A percentile compares a stretch with the other conserved stretches of the same genome.
Evolutionary conservation across 2,888 invertebrate genomes (phyloP).

Genomic region (Lepidonotus clava): DNA sequence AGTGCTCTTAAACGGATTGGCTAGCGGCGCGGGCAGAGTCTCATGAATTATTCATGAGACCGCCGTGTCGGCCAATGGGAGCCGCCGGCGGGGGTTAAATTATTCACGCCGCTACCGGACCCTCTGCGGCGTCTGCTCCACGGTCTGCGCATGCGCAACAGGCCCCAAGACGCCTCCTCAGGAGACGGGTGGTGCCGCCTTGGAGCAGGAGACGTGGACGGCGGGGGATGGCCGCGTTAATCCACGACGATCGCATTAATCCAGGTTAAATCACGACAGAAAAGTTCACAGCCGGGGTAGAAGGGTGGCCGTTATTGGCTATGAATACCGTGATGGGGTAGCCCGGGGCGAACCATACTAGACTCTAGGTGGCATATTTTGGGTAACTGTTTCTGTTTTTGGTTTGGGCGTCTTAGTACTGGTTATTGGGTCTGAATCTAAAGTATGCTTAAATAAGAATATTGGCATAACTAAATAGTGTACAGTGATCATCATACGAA

Average conservation of each 20-base stretch:
- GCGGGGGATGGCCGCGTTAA: not conserved
- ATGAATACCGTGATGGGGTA: not conserved
- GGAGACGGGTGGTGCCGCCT: not conserved
- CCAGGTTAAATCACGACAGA: too few species aligned
- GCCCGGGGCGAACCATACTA: not conserved
- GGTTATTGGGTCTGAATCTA: too few species aligned
- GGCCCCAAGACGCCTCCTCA: too few species aligned
- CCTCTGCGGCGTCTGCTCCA: not conserved
- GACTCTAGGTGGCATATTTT: too few species aligned
- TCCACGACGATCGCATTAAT: not conserved
- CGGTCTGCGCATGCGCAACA: not conserved
- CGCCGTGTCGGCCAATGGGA: not conserved
- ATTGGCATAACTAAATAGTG: too few species aligned
- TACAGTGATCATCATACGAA: too few species aligned
- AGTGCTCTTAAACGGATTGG: constrained; percentile 28
- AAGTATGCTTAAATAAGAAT: too few species aligned
- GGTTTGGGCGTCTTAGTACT: too few species aligned
- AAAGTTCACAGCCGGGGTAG: not conserved
- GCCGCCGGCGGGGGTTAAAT: not conserved
- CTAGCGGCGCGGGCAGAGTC: not conserved
- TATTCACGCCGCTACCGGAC: not conserved
- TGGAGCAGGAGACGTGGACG: not conserved
- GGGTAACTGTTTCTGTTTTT: too few species aligned
- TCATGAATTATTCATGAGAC: constrained; percentile 14
- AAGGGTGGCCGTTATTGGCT: not conserved